Conservation (phyloP, 2,113 vertebrate genomes). For the Dicaeum eximium region DNA sequence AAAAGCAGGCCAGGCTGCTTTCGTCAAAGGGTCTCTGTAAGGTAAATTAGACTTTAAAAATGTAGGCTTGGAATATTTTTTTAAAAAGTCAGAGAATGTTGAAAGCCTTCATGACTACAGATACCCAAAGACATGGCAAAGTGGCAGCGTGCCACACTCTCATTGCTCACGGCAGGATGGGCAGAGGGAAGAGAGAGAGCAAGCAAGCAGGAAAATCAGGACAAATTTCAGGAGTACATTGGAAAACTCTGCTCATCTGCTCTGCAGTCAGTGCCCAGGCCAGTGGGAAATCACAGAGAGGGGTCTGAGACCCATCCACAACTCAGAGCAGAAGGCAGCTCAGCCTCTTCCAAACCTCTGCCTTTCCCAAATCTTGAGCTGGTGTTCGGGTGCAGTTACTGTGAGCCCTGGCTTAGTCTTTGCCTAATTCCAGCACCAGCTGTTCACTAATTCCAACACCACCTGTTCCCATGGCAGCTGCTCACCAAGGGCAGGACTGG, state of each 20-base stretch:
- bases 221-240: not conserved
- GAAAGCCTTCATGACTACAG: conserved; percentile 22
- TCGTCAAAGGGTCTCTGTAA: not conserved
- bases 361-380: not conserved
- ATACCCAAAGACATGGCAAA: conserved; percentile 3
- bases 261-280: not conserved
- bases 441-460: not conserved
- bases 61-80: not conserved
- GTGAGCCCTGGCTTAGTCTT: not conserved
- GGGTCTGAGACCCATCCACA: not conserved
- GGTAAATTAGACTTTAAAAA: conserved; percentile 16
- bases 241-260: not conserved
- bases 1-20: not conserved
- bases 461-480: not conserved
- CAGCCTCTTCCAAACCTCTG: not conserved
- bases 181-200: not conserved
- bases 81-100: not conserved
- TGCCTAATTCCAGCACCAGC: not conserved
- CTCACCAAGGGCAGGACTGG: not conserved
- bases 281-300: not conserved
- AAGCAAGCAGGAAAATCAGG: conserved; percentile 15
- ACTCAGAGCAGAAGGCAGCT: not conserved
- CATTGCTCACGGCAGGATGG: conserved; percentile 4
- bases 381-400: not conserved
- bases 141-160: conserved; percentile 5